Evolutionary conservation across 2,888 invertebrate genomes (phyloP), one percentile per base, ranked within the genome.

Genomic region (Electrophaes corylata): DNA sequence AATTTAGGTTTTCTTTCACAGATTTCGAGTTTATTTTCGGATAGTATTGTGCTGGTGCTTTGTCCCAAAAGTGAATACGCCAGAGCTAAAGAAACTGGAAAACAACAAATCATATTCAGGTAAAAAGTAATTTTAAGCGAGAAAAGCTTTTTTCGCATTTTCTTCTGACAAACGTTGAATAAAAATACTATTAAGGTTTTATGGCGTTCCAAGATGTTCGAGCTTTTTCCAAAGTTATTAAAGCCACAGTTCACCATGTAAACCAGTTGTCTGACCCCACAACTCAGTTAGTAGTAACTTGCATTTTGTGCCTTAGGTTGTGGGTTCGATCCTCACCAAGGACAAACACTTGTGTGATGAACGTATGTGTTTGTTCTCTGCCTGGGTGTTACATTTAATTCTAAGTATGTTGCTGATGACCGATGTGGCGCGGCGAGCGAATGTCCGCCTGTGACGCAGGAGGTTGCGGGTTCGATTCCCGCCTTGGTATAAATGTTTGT

Each of bases 1-100:
- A 43, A 43, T 23, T 26, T 8, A 8, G 10, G 11, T 40, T 40
- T 3, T 40, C 40, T 53, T 31, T 20, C 51, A 26, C 84, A 95
- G 95, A 76, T 95, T 95, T 78, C 92, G 95, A 35, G 91, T 94
- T 67, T 95, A 95, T 79, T 95, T 95, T 73, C 94, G 93, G 74
- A 81, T 94, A 69, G 94, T 93, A 4, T 88, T 95, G 45, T 95
- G 94, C 73, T 94, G 93, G 77, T 93, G 94, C 81, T 89, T 88
- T 43, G 62, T 76, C 1, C 62, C 78, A 1, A 85, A 86, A 57
- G 72, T 78, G 10, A 73, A 79, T 12, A 81, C 78, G n/a, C 83
- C 88, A 1, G 87, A 86, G 18, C 62, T 87, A 65, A 88, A 83
- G 67, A 91, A 89, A 63, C 78, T 88, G 57, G 91, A 90, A 71